Conservation (phyloP, 2,888 invertebrate genomes). For the Eupithecia tripunctaria region DNA sequence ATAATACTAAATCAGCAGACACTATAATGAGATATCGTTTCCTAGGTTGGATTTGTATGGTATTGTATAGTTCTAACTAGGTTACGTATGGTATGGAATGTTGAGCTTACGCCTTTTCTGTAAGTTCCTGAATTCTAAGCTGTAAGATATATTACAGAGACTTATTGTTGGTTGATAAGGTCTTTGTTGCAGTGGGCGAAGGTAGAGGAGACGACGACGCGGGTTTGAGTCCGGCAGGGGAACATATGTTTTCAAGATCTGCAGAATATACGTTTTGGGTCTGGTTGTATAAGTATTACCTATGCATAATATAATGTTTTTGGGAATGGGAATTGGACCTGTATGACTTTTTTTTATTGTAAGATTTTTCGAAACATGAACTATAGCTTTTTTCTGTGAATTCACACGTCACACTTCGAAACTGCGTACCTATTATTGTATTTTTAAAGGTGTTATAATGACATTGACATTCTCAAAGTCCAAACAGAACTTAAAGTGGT, state of each 20-base stretch:
- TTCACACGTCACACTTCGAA: background rate
- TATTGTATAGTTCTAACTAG: background rate
- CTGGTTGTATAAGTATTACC: too few relatives aligned
- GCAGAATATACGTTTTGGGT: background rate
- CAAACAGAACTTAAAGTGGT: background rate
- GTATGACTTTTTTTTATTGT: too few relatives aligned
- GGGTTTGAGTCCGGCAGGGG: too few relatives aligned
- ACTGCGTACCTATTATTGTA: background rate
- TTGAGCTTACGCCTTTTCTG: background rate
- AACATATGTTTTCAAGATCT: background rate
- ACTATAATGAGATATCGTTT: conserved; percentile 17
- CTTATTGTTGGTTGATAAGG: background rate
- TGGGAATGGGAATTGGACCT: too few relatives aligned
- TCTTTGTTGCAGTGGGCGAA: background rate
- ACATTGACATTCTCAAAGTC: background rate
- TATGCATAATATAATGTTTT: too few relatives aligned
- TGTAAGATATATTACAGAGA: background rate
- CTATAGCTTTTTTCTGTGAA: background rate
- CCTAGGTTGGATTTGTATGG: conserved; percentile 14
- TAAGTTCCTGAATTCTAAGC: background rate
- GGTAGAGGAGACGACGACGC: too few relatives aligned
- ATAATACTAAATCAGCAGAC: conserved; percentile 3
- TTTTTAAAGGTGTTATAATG: background rate
- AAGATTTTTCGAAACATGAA: too few relatives aligned
- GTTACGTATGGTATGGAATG: conserved; percentile 14